phyloP scores from a whole-genome alignment of 2,888 invertebrate species.

The Romanomermis culicivorax region DNA sequence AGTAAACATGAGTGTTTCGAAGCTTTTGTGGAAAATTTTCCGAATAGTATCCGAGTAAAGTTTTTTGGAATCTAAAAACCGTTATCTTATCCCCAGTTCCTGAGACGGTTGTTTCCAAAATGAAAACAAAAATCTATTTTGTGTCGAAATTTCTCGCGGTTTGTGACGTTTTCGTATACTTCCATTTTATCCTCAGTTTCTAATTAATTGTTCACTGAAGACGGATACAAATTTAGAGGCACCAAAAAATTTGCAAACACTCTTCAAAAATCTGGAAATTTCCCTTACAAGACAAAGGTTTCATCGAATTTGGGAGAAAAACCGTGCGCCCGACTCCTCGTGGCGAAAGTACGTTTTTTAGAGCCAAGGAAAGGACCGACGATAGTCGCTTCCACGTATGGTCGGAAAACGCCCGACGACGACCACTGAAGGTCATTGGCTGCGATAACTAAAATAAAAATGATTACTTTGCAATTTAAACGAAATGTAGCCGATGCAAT shows the following conservation, averaged over 20 bases:
- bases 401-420: conserved; percentile 83
- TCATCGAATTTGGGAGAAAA: conserved; percentile 97
- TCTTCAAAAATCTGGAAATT: too few relatives aligned
- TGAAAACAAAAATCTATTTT: too few relatives aligned
- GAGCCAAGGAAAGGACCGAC: conserved; percentile 88
- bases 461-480: too few relatives aligned
- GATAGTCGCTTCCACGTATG: conserved; percentile 85
- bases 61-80: neutral
- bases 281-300: conserved; percentile 88
- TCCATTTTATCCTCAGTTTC: too few relatives aligned
- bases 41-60: neutral
- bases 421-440: conserved; percentile 93
- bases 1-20: neutral
- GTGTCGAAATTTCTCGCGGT: too few relatives aligned
- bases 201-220: too few relatives aligned
- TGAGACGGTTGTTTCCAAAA: too few relatives aligned
- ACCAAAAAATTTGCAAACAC: too few relatives aligned
- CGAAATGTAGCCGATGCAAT: neutral
- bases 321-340: conserved; percentile 89
- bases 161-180: too few relatives aligned
- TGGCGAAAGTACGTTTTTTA: conserved; percentile 83
- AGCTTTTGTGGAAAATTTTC: conserved; percentile 1
- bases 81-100: neutral
- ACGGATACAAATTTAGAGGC: too few relatives aligned
- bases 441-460: conserved; percentile 52